Evolutionary conservation across 2,888 invertebrate genomes (phyloP).

Genomic region (Pterobdella sp.): DNA sequence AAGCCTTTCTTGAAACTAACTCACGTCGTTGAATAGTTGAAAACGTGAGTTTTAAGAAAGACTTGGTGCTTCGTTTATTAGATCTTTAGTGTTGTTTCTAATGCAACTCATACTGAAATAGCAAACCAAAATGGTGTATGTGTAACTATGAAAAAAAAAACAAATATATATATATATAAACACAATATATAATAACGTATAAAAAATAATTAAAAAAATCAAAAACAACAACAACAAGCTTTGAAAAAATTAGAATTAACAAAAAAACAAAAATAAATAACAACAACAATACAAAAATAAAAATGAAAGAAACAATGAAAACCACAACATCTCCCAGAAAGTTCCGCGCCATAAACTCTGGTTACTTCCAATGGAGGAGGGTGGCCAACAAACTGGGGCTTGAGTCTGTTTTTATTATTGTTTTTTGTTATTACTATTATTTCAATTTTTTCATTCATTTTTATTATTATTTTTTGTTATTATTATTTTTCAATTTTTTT

Average conservation of each 20-base stretch:
- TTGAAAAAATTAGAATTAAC: neutral
- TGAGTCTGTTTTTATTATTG: slow-evolving; percentile 71
- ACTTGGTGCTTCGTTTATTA: too few species aligned
- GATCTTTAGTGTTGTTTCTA: too few species aligned
- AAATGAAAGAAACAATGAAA: too few species aligned
- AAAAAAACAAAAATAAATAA: neutral
- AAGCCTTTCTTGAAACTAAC: too few species aligned
- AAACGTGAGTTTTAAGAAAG: too few species aligned
- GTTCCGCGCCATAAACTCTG: slow-evolving; percentile 33
- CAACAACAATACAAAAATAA: neutral
- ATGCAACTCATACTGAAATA: too few species aligned
- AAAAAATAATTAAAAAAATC: neutral
- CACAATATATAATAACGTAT: too few species aligned
- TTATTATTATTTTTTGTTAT: neutral
- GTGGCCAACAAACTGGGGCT: slow-evolving; percentile 88
- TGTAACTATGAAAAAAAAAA: too few species aligned
- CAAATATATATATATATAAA: too few species aligned
- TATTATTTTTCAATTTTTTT: slow-evolving; percentile 3
- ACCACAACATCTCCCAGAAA: slow-evolving; percentile 3
- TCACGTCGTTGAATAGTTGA: too few species aligned
- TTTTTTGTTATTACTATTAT: too few species aligned
- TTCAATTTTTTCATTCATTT: neutral
- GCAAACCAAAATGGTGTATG: too few species aligned
- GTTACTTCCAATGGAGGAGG: slow-evolving; percentile 70
- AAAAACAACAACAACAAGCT: neutral